A percentile compares a stretch with the other conserved stretches of the same genome.
Evolutionary conservation across 2,888 invertebrate species (phyloP).

Genomic region (Dorcus hopei): DNA sequence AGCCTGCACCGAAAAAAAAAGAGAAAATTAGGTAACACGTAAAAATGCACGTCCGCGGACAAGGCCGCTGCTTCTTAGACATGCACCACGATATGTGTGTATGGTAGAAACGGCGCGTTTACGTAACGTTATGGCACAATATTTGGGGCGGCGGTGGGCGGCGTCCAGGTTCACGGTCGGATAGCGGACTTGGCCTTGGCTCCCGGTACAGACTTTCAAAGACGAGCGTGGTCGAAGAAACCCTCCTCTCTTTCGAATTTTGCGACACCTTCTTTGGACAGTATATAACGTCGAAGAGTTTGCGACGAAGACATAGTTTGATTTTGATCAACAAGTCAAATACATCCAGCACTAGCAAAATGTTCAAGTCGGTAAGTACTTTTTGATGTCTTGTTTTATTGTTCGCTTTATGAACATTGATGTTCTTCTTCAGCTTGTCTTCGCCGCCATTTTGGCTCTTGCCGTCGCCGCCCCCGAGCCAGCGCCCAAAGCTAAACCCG

Average conservation of each 20-base stretch:
- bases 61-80: no score
- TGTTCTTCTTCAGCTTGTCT: conserved; percentile 46
- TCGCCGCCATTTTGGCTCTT: conserved; percentile 51
- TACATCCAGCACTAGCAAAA: conserved; percentile 31
- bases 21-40: no score
- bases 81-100: no score
- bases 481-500: conserved; percentile 16
- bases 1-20: no score
- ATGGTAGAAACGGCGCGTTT: no score
- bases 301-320: conserved; percentile 20
- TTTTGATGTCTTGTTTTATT: conserved; percentile 2
- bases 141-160: no score
- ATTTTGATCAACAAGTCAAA: conserved; percentile 7
- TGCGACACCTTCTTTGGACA: conserved; percentile 6
- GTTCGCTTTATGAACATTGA: neutral
- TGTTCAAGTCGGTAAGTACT: conserved; percentile 48
- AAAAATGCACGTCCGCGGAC: no score
- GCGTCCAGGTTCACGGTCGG: conserved; percentile 11
- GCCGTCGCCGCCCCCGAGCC: conserved; percentile 42
- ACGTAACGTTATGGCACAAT: no score
- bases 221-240: conserved; percentile 1
- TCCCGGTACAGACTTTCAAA: neutral
- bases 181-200: conserved; percentile 15
- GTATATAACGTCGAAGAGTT: conserved; percentile 12
- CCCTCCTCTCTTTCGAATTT: conserved; percentile 1